Percentiles rank a stretch among this genome's conserved stretches.
Conservation (phyloP, 2,888 invertebrate species). For the Epirrhoe alternata region DNA sequence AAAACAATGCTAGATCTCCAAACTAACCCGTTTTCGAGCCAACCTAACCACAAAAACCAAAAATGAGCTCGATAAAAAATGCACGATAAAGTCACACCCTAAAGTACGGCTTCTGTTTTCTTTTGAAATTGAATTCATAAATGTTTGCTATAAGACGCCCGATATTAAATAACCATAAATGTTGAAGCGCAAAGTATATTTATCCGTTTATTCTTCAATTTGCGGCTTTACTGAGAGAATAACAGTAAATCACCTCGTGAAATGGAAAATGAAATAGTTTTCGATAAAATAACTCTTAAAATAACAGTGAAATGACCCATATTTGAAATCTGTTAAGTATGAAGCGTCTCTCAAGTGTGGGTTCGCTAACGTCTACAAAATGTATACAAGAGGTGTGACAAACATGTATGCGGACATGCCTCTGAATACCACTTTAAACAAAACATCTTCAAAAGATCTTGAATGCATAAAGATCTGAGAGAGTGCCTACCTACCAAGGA, state of each 20-base stretch:
- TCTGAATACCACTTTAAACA: no score
- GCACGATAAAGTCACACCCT: constrained; percentile 6
- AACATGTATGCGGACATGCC: no score
- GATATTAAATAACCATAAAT: constrained; percentile 5
- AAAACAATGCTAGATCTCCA: no score
- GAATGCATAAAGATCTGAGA: no score
- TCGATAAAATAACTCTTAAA: not conserved
- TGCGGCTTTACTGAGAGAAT: constrained; percentile 1
- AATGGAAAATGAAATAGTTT: constrained; percentile 1
- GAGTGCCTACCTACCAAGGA: no score
- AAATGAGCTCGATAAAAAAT: constrained; percentile 7
- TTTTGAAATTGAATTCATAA: constrained; percentile 16
- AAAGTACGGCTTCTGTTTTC: constrained; percentile 10
- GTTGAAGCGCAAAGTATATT: not conserved
- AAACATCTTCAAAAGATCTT: no score
- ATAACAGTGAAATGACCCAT: not conserved
- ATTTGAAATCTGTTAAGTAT: not conserved
- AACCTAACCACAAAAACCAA: not conserved
- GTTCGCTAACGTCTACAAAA: no score
- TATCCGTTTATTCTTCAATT: constrained; percentile 2
- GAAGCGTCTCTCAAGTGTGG: not conserved
- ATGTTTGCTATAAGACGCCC: constrained; percentile 3
- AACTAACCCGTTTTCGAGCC: not conserved
- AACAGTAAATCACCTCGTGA: not conserved
- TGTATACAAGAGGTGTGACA: no score